Evolutionary conservation across 2,797 vertebrate genomes (phyloP), one percentile per base, ranked within the genome.

Genomic region (Onychomys arenicola): DNA sequence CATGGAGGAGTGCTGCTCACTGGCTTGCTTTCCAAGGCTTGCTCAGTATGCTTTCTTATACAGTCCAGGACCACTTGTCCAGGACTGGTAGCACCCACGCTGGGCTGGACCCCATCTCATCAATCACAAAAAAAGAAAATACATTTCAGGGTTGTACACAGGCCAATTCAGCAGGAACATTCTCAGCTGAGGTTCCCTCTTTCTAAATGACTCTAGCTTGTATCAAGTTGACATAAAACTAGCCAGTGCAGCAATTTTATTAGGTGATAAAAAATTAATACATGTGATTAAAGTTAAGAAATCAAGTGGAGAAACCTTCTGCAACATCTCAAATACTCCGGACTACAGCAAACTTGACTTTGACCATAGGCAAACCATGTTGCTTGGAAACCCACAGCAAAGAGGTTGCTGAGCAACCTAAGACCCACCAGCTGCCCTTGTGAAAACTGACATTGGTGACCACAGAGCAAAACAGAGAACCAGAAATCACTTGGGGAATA

Each of bases 311-410:
- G 11, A 89, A 67, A 73, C 14, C 19, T 86, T 96, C 40, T 55
- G 16, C 34, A 80, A 8, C n/a, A 89, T 29, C 13, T 32, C 12
- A 83, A 94, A 96, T 6, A 57, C 46, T 14, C 89, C 63, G n/a
- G 25, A 96, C 57, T 67, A 69, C 23, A 75, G 90, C 57, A 92
- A 87, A 94, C 80, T 91, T 89, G 86, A 85, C 19, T 90, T 61
- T 91, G 71, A 91, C 75, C 89, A 78, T 87, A 91, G 55, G 82
- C 89, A 95, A 87, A 94, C 73, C 23, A 11, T 19, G 90, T 97
- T 97, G 93, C 92, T 89, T 94, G 17, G 97, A 96, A 97, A 98
- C 86, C 5, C 63, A 87, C 13, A 75, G 73, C 55, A 69, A 67
- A 71, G 49, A 83, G 2, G 84, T 97, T 94, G 75, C 93, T n/a